Percentiles rank a stretch among this genome's conserved stretches.
These are phyloP conservation scores for Coleophora flavipennella DNA, from an alignment of 2,888 invertebrate species.

Conservation along the genomic window DNA sequence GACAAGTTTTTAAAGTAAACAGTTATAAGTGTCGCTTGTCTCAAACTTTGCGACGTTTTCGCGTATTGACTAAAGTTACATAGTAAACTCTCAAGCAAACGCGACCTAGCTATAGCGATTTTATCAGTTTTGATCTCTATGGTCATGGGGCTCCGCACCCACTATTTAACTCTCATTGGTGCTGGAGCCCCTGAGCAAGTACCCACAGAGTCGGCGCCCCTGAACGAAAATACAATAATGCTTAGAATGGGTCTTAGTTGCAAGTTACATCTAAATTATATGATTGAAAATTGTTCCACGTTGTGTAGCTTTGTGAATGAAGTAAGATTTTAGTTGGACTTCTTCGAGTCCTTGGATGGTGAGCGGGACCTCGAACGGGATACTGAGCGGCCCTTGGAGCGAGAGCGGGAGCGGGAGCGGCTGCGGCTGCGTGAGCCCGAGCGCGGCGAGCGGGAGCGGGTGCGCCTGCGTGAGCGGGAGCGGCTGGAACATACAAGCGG, in stretches of 20 bases:
- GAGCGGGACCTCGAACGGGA: slow-evolving; percentile 64
- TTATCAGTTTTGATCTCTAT: too few species aligned
- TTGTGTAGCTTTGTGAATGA: too few species aligned
- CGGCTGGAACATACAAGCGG: slow-evolving; percentile 48
- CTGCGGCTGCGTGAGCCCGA: slow-evolving; percentile 63
- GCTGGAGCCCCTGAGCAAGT: too few species aligned
- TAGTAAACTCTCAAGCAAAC: too few species aligned
- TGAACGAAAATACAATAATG: slow-evolving; percentile 9
- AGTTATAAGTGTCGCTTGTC: too few species aligned
- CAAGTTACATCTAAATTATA: too few species aligned
- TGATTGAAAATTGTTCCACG: background rate
- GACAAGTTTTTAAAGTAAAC: too few species aligned
- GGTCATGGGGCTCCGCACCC: too few species aligned
- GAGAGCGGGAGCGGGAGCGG: slow-evolving; percentile 61
- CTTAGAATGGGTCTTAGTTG: background rate
- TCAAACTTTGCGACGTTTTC: too few species aligned
- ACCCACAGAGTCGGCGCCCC: slow-evolving; percentile 4
- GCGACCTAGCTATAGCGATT: too few species aligned
- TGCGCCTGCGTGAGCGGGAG: slow-evolving; percentile 75
- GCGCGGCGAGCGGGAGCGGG: slow-evolving; percentile 73
- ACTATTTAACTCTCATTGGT: too few species aligned
- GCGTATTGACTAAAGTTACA: too few species aligned
- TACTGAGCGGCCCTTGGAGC: slow-evolving; percentile 63
- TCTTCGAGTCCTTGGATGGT: slow-evolving; percentile 65
- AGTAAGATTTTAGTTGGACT: slow-evolving; percentile 42